Conservation (phyloP, 2,113 vertebrate genomes). For the Rutilus rutilus region DNA sequence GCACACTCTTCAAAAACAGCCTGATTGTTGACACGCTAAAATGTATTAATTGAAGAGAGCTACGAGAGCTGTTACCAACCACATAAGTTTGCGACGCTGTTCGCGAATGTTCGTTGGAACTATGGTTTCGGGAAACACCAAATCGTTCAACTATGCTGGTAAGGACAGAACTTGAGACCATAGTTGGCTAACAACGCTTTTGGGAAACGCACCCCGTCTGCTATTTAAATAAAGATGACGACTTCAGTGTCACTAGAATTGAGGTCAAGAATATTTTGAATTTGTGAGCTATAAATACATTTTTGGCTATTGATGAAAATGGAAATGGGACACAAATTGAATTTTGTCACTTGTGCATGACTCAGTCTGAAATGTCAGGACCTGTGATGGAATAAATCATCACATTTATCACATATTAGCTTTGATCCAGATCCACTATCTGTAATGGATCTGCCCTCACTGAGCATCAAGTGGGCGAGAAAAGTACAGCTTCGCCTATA, state of each 20-base stretch:
- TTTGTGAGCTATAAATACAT: background rate
- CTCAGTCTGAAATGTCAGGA: background rate
- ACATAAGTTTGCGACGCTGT: too few relatives aligned
- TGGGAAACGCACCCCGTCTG: background rate
- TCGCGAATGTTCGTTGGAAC: too few relatives aligned
- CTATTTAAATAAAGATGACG: too few relatives aligned
- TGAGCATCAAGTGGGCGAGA: background rate
- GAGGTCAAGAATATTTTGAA: slow-evolving; percentile 6
- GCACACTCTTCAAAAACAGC: too few relatives aligned
- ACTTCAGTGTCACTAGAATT: background rate
- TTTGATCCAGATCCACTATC: background rate
- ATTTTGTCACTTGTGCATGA: slow-evolving; percentile 6
- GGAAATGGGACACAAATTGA: slow-evolving; percentile 8
- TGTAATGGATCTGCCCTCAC: background rate
- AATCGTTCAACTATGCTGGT: too few relatives aligned
- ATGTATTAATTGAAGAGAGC: too few relatives aligned
- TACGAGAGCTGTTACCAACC: too few relatives aligned
- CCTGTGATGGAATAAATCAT: slow-evolving; percentile 27
- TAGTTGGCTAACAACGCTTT: too few relatives aligned
- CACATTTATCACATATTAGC: slow-evolving; percentile 13
- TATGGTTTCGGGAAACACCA: too few relatives aligned
- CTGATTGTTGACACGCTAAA: too few relatives aligned
- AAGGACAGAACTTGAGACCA: too few relatives aligned
- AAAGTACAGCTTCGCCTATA: background rate
- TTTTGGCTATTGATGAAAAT: slow-evolving; percentile 28